These are phyloP conservation scores for Cheilinus undulatus DNA, from an alignment of 2,113 vertebrate genomes.

Conservation along the genomic window DNA sequence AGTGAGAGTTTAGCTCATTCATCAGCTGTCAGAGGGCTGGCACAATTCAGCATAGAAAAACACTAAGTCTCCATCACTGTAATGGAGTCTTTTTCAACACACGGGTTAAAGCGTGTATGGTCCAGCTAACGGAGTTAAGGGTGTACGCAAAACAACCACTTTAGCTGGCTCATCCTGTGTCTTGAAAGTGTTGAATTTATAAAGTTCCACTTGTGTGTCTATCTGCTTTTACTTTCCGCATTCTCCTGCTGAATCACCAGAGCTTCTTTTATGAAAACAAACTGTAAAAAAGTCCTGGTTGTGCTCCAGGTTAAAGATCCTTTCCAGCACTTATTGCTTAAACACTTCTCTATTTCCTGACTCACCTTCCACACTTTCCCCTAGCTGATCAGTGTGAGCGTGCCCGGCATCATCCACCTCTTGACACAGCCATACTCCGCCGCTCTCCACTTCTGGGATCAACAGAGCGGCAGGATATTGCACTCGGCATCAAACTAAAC, in stretches of 20 bases:
- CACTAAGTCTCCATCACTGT: constrained; percentile 17
- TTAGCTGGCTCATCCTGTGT: constrained; percentile 1
- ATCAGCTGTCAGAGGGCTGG: constrained; percentile 62
- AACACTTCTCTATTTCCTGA: constrained; percentile 51
- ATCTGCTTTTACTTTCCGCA: not conserved
- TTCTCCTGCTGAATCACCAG: not conserved
- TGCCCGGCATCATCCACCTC: constrained; percentile 46
- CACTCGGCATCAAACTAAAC: constrained; percentile 86
- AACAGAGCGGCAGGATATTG: constrained; percentile 89
- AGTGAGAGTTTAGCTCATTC: constrained; percentile 42
- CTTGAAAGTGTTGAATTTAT: not conserved
- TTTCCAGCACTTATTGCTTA: constrained; percentile 22
- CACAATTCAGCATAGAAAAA: constrained; percentile 51
- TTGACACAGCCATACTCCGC: constrained; percentile 31
- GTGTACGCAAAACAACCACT: constrained; percentile 21
- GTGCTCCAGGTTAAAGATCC: constrained; percentile 39
- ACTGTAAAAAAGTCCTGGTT: constrained; percentile 14
- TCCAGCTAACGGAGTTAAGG: constrained; percentile 4
- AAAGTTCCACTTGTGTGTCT: constrained; percentile 2
- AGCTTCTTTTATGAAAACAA: constrained; percentile 47
- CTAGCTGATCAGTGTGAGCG: constrained; percentile 6
- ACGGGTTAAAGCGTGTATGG: constrained; percentile 6
- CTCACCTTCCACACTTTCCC: constrained; percentile 35
- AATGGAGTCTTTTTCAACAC: constrained; percentile 8
- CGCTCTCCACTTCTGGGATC: constrained; percentile 68